Evolutionary conservation across 2,113 vertebrate species (phyloP), one percentile per base, ranked within the genome.

Genomic region (Lagopus muta): DNA sequence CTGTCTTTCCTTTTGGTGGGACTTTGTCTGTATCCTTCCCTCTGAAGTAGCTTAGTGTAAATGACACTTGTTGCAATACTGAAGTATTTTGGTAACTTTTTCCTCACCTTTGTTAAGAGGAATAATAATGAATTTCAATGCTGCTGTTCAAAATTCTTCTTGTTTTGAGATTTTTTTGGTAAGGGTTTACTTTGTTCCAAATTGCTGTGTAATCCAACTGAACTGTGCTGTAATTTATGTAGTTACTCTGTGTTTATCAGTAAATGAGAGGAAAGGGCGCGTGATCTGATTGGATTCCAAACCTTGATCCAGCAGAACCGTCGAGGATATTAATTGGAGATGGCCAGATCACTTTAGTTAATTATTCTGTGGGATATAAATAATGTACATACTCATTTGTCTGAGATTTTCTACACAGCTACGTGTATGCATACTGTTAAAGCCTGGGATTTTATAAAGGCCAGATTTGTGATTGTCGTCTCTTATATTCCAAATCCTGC

Each of bases 91-190:
- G 85, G 80, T 95, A 95, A 97, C 95, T 97, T 96, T 92, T 97
- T 98, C 97, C 97, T 98, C 97, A 82, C 95, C 86, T 96, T 97
- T 97, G 98, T 97, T 92, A 95, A 93, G 85, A 79, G 87, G 94
- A 92, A 62, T 1, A 94, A 91, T 97, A 94, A 91, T 97, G 91
- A 8, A 94, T 97, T 97, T 94, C 54, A 48, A 73, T 96, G 98
- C 97, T 98, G 98, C 98, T 98, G 96, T 97, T 98, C 94, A 97
- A 97, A 97, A 97, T 97, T 94, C 95, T 95, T 97, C 66, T 79
- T 66, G 90, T 97, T 97, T 97, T 96, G 96, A 94, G 93, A 83
- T 48, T 58, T 74, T 96, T 95, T 77, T 84, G 94, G 86, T 67
- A 92, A 69, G 96, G 87, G 80, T 54, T 88, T 79, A 8, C 77